A percentile compares a stretch with the other conserved stretches of the same genome.
These are phyloP conservation scores for Diarsia mendica DNA, from an alignment of 2,888 invertebrate species.

Conservation along the genomic window DNA sequence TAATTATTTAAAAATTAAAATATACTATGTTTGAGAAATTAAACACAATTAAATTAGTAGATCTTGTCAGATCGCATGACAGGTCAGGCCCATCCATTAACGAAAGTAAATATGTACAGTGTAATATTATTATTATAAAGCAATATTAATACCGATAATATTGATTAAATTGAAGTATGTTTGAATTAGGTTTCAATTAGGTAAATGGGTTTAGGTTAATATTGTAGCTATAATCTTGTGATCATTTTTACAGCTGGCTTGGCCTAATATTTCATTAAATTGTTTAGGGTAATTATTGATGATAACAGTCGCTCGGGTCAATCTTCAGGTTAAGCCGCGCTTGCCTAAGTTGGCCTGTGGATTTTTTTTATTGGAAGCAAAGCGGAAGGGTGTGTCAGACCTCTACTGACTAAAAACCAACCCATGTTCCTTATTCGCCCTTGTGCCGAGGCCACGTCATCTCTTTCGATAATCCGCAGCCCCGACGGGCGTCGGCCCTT, in stretches of 20 bases:
- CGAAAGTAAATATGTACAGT: constrained; percentile 11
- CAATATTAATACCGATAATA: constrained; percentile 25
- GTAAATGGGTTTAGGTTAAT: constrained; percentile 14
- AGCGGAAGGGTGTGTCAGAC: no score
- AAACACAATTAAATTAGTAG: constrained; percentile 32
- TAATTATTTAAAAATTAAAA: neutral
- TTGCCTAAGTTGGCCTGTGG: no score
- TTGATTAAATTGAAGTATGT: constrained; percentile 21
- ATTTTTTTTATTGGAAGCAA: no score
- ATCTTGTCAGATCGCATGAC: constrained; percentile 11
- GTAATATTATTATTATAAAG: constrained; percentile 18
- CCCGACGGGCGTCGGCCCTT: no score
- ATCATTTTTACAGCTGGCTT: neutral
- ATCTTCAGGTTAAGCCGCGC: no score
- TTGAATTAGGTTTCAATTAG: constrained; percentile 28
- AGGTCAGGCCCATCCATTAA: constrained; percentile 34
- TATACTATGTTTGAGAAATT: constrained; percentile 1
- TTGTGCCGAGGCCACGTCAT: no score
- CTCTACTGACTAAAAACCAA: no score
- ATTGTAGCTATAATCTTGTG: neutral
- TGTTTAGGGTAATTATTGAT: neutral
- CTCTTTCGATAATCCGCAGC: no score
- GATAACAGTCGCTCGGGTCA: no score
- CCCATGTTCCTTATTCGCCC: no score
- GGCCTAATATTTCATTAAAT: neutral